Evolutionary conservation across 2,888 invertebrate species (phyloP), one percentile per base, ranked within the genome.

Genomic region (Orthonychiurus folsomi): DNA sequence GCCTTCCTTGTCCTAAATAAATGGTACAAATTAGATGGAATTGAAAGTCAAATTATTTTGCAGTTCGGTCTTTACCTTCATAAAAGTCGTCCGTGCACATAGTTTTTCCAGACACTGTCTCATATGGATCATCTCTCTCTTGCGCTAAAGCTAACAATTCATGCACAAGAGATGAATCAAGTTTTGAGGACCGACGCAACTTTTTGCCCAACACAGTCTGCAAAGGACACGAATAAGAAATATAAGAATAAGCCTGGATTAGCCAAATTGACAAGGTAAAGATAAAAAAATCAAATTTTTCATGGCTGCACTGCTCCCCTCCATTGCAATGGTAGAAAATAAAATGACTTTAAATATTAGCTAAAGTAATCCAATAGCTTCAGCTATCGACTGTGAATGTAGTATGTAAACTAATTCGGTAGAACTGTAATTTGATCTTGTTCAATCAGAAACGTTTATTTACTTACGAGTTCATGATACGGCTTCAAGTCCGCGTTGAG

Each of bases 31-130:
- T 27, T 48, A 58, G 25, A 59, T 12, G n/a, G n/a, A n/a, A n/a
- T n/a, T n/a, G n/a, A n/a, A n/a, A n/a, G n/a, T n/a, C n/a, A n/a
- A n/a, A n/a, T n/a, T n/a, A n/a, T n/a, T n/a, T n/a, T n/a, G n/a
- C n/a, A n/a, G n/a, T n/a, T n/a, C n/a, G n/a, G n/a, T n/a, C n/a
- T 24, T 18, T 50, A 87, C 89, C 94, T 84, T 99, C 97, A 77
- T 97, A 99, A 77, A 99, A 99, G 78, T 97, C 97, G 75, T 92
- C 88, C 12, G 96, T 90, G 79, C 96, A 95, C 85, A 96, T 86
- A 0, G 97, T 99, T 76, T 88, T 92, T 56, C 97, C 99, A 58
- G 84, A 83, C 50, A 92, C 84, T 0, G 91, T 91, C 60, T 91
- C 88, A 76, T 90, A 93, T 0, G 89, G 90, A 76, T 91, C 89